These are phyloP conservation scores for Tenthredo mesomela DNA, from an alignment of 2,888 invertebrate genomes.

Conservation along the genomic window DNA sequence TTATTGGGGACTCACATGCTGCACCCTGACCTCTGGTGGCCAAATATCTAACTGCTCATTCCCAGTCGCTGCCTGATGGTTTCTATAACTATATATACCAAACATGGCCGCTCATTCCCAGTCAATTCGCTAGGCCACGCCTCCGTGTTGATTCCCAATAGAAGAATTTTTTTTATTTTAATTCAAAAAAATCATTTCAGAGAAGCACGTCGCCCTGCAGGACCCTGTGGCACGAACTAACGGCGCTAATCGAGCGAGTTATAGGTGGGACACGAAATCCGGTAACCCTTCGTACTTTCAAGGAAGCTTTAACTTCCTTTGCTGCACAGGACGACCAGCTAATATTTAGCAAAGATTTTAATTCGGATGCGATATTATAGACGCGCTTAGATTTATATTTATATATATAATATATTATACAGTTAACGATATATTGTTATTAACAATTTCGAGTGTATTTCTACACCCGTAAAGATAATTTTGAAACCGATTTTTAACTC, in stretches of 20 bases:
- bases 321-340: constrained; percentile 65
- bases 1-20: too few relatives aligned
- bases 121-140: too few relatives aligned
- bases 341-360: constrained; percentile 28
- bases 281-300: constrained; percentile 73
- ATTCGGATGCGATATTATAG: neutral
- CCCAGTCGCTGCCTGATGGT: too few relatives aligned
- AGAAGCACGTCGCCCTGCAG: constrained; percentile 72
- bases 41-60: too few relatives aligned
- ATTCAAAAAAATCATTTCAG: constrained; percentile 60
- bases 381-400: neutral
- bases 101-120: too few relatives aligned
- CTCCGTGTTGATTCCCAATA: too few relatives aligned
- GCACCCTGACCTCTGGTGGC: too few relatives aligned
- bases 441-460: neutral
- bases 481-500: neutral
- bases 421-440: neutral
- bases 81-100: too few relatives aligned
- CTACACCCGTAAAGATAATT: neutral
- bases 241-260: constrained; percentile 71
- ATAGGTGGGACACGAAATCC: constrained; percentile 70
- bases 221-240: constrained; percentile 67
- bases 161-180: neutral
- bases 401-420: neutral
- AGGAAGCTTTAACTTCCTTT: constrained; percentile 73